Evolutionary conservation across 2,888 invertebrate species (phyloP), one percentile per base, ranked within the genome.

Genomic region (Tetramorium bicarinatum): DNA sequence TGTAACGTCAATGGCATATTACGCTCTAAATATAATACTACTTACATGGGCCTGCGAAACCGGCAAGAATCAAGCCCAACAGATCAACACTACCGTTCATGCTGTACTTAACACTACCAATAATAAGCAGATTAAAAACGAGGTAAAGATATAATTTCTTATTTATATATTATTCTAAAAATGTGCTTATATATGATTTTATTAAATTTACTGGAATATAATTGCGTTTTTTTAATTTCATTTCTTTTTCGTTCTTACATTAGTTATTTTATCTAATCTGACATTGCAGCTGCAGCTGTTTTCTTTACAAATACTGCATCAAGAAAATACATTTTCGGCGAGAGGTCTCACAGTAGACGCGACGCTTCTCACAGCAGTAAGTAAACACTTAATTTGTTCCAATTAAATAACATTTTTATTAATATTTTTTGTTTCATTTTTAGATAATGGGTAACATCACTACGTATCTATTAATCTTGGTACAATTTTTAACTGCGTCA

Each of bases 401-500:
- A 21, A 44, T 44, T 13, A 25, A 29, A 9, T 18, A 59, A 34
- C 29, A 2, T 15, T 13, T 13, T 29, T 59, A 15, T 15, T 47
- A 1, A 59, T 8, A 9, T 47, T 29, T 34, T 29, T 25, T 25
- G 9, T 29, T 34, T 59, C 18, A 4, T 18, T 59, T 59, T 34
- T 18, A 59, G 59, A 59, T 59, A n/a, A 11, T 38, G n/a, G 38
- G 62, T n/a, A 62, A 62, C 3, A 38, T 62, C 6, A 62, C 29
- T 0, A 38, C n/a, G 8, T 38, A 62, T 11, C 0, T 62, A 38
- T 9, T 62, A 38, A 62, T 62, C 1, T 38, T 62, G n/a, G 38
- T 62, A 62, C 62, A 62, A 62, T 62, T 62, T n/a, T 38, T 62
- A 62, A 38, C 9, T 9, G n/a, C 11, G 11, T 62, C 38, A n/a